Conservation (phyloP, 2,888 invertebrate species). For the Pedicia rivosa region DNA sequence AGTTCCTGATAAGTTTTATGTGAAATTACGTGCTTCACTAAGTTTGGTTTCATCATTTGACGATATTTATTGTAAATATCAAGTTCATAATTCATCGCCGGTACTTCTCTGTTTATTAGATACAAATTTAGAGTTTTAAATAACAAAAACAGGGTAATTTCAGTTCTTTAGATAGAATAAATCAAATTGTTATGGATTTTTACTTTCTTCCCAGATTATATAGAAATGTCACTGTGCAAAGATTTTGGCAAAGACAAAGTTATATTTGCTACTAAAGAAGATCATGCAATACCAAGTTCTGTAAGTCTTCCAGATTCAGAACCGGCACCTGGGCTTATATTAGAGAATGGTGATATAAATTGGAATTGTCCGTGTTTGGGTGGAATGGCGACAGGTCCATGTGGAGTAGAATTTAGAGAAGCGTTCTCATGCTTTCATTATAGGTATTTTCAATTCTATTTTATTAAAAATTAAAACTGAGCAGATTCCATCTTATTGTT, state of each 20-base stretch:
- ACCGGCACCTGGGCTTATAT: constrained; percentile 63
- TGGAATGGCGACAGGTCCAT: constrained; percentile 95
- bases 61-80: constrained; percentile 35
- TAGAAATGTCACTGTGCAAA: constrained; percentile 33
- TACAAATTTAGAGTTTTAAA: too few species aligned
- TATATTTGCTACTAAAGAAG: constrained; percentile 66
- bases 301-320: constrained; percentile 49
- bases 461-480: too few species aligned
- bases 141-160: too few species aligned
- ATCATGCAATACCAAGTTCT: constrained; percentile 55
- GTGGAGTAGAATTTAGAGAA: constrained; percentile 82
- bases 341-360: constrained; percentile 78
- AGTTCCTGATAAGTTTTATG: constrained; percentile 35
- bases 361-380: constrained; percentile 96
- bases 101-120: constrained; percentile 26
- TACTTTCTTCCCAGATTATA: too few species aligned
- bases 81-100: constrained; percentile 35
- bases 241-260: constrained; percentile 60
- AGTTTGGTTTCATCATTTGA: constrained; percentile 35
- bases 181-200: too few species aligned
- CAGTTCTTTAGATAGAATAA: too few species aligned
- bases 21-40: constrained; percentile 40
- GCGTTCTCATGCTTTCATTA: constrained; percentile 94
- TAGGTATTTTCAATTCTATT: constrained; percentile 27
- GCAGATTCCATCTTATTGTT: constrained; percentile 33